These are phyloP conservation scores for Scaptodrosophila lebanonensis DNA, from an alignment of 1,140 invertebrate species.

Conservation along the genomic window DNA sequence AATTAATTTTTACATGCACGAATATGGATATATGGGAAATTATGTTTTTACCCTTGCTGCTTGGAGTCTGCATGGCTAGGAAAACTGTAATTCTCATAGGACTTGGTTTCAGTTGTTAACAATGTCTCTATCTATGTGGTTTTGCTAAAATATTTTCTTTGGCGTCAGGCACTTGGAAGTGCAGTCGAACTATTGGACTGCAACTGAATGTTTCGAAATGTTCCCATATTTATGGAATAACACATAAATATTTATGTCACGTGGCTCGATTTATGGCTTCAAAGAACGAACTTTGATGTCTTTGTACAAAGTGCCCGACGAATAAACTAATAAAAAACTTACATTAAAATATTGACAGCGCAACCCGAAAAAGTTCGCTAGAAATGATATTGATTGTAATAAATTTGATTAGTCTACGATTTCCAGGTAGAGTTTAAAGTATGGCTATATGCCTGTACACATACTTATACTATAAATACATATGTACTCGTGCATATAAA, in stretches of 20 bases:
- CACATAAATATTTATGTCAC: slow-evolving; percentile 59
- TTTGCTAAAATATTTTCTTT: too few species aligned
- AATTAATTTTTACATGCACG: too few species aligned
- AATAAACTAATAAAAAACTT: slow-evolving; percentile 35
- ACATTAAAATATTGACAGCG: slow-evolving; percentile 11
- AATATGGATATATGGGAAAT: too few species aligned
- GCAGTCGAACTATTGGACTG: slow-evolving; percentile 21
- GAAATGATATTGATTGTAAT: slow-evolving; percentile 27
- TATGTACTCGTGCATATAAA: too few species aligned
- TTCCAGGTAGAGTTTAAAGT: slow-evolving; percentile 24
- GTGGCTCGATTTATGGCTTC: slow-evolving; percentile 18
- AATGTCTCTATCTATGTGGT: too few species aligned
- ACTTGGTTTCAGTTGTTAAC: too few species aligned
- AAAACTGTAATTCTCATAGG: too few species aligned
- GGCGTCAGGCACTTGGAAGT: neutral
- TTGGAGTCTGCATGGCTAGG: too few species aligned
- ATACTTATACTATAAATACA: slow-evolving; percentile 54
- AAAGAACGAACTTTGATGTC: slow-evolving; percentile 10
- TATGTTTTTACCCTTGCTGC: too few species aligned
- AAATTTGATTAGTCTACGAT: slow-evolving; percentile 22
- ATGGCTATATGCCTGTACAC: slow-evolving; percentile 31
- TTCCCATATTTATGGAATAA: slow-evolving; percentile 40
- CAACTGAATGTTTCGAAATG: slow-evolving; percentile 27
- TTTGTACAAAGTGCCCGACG: neutral
- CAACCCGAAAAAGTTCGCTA: slow-evolving; percentile 11